Conservation (phyloP, 2,113 vertebrate species). For the Gnathonemus echidnorhynchus region DNA sequence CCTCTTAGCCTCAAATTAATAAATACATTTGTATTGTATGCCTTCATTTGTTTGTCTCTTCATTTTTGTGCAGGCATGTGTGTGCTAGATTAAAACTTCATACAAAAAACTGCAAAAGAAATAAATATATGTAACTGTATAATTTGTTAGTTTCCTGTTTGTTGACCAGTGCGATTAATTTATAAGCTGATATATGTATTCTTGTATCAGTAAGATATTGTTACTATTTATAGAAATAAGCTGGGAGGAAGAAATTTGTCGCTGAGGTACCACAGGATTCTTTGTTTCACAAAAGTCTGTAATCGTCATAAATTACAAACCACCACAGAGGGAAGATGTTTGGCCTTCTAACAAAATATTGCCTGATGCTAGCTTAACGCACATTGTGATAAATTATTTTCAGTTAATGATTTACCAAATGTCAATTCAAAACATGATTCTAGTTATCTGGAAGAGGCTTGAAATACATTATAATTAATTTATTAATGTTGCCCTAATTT, state of each 20-base stretch:
- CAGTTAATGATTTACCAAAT: neutral
- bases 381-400: neutral
- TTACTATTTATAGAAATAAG: neutral
- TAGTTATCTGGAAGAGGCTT: neutral
- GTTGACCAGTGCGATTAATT: neutral
- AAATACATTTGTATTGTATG: constrained; percentile 24
- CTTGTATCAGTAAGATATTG: neutral
- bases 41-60: constrained; percentile 1
- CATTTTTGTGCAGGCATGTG: neutral
- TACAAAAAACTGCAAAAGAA: neutral
- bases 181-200: too few species aligned
- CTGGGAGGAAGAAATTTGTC: neutral
- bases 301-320: neutral
- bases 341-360: neutral
- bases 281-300: neutral
- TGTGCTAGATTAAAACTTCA: neutral
- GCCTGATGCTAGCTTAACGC: neutral
- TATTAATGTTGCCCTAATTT: neutral
- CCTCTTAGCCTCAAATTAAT: constrained; percentile 34
- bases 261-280: neutral
- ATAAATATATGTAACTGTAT: neutral
- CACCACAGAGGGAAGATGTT: neutral
- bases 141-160: neutral
- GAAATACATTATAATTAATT: neutral
- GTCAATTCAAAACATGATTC: neutral